phyloP scores from a whole-genome alignment of 2,797 vertebrate genomes.

The Microtus obscurus region DNA sequence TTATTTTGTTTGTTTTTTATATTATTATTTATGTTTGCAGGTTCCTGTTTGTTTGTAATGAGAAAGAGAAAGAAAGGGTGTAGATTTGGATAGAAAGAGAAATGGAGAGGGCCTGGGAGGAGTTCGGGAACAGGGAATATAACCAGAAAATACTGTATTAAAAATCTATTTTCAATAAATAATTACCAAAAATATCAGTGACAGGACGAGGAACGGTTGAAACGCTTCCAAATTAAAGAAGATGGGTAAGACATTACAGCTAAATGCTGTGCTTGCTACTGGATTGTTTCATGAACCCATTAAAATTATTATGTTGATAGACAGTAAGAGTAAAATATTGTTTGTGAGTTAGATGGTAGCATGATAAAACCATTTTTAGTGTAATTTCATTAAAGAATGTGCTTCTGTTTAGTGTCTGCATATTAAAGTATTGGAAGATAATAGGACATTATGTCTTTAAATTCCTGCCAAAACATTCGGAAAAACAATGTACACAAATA shows the following conservation, averaged over 20 bases:
- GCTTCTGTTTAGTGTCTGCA: constrained; percentile 1
- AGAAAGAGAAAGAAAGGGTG: too few relatives aligned
- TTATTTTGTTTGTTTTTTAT: too few relatives aligned
- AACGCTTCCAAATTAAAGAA: constrained; percentile 24
- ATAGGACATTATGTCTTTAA: not conserved
- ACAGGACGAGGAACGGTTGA: not conserved
- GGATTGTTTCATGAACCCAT: not conserved
- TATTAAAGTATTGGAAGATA: constrained; percentile 13
- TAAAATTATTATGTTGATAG: not conserved
- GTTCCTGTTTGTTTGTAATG: too few relatives aligned
- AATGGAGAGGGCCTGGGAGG: too few relatives aligned
- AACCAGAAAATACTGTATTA: too few relatives aligned
- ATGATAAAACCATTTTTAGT: not conserved
- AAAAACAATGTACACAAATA: not conserved
- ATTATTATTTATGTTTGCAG: too few relatives aligned
- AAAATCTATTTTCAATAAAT: too few relatives aligned
- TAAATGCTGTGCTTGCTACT: not conserved
- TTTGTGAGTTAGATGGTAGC: not conserved
- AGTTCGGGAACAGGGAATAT: too few relatives aligned
- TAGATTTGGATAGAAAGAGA: too few relatives aligned
- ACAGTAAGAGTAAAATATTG: constrained; percentile 22
- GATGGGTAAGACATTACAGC: not conserved
- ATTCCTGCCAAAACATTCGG: not conserved
- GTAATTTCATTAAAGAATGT: not conserved
- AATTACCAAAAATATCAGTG: constrained; percentile 9